Conservation (phyloP, 2,113 vertebrate species). For the Indicator maculatus region DNA sequence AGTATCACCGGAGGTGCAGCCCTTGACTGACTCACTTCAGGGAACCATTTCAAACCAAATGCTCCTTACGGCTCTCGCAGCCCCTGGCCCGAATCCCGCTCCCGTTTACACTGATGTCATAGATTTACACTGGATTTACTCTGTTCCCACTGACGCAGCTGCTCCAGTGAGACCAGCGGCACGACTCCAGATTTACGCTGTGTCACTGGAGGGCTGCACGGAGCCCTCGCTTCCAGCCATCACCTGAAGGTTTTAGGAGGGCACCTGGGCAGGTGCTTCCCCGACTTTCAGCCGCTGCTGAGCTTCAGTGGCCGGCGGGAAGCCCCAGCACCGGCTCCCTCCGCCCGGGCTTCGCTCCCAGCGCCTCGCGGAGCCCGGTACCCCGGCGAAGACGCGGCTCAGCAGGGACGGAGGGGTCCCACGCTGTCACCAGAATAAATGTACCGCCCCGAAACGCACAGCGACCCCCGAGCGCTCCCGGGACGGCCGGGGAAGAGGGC, state of each 20-base stretch:
- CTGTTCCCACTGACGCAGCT: background rate
- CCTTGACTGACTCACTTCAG: background rate
- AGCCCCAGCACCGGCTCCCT: background rate
- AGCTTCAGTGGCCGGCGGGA: background rate
- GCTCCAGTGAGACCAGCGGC: background rate
- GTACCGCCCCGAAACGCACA: background rate
- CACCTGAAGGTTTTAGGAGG: background rate
- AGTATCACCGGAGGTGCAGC: background rate
- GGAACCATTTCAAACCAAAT: background rate
- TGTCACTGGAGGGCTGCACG: conserved; percentile 16
- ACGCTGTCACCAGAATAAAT: background rate
- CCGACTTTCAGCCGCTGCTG: accelerated
- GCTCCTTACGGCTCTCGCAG: accelerated
- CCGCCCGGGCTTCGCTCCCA: background rate
- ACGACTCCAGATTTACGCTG: conserved; percentile 7
- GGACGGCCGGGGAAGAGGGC: background rate
- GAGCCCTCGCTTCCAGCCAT: background rate
- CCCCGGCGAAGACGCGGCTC: background rate
- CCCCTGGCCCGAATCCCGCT: background rate
- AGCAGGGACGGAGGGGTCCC: background rate
- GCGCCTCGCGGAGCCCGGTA: background rate
- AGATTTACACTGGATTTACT: background rate
- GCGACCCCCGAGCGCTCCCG: background rate
- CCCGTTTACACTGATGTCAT: background rate
- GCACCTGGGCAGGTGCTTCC: background rate